phyloP scores from a whole-genome alignment of 2,797 vertebrate genomes.

The Botia kubotai region DNA sequence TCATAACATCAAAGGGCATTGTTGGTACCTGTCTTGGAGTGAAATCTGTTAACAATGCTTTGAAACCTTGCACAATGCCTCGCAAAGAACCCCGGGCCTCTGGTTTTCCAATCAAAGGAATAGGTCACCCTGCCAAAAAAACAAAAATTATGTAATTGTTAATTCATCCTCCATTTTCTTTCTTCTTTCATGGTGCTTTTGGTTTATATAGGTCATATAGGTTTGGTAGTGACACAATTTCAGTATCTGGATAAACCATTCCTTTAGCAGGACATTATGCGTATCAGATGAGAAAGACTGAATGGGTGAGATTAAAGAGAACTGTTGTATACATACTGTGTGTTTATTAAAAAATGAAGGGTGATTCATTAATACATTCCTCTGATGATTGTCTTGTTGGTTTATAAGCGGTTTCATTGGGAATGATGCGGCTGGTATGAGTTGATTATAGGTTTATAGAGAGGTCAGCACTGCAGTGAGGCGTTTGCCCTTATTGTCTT shows the following conservation, averaged over 20 bases:
- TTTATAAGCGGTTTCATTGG: slow-evolving; percentile 22
- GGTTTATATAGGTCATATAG: too few relatives aligned
- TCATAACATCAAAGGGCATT: slow-evolving; percentile 25
- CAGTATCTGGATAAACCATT: neutral
- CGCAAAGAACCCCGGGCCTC: slow-evolving; percentile 14
- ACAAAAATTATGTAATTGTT: neutral
- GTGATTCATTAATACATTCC: slow-evolving; percentile 3
- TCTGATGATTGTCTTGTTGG: slow-evolving; percentile 20
- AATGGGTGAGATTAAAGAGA: neutral
- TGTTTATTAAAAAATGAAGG: neutral
- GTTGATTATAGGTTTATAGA: slow-evolving; percentile 46
- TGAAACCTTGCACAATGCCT: slow-evolving; percentile 33
- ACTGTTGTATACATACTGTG: neutral
- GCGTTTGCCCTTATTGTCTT: slow-evolving; percentile 53
- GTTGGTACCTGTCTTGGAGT: slow-evolving; percentile 20
- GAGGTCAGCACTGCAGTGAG: slow-evolving; percentile 12
- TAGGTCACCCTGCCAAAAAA: neutral
- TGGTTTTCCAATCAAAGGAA: slow-evolving; percentile 7
- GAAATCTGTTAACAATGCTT: slow-evolving; percentile 41
- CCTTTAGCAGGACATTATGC: slow-evolving; percentile 1
- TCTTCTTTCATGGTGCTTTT: neutral
- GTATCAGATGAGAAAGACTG: slow-evolving; percentile 7
- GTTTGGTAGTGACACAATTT: too few relatives aligned
- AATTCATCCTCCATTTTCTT: neutral
- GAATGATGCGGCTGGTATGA: slow-evolving; percentile 3